Conservation (phyloP, 2,888 invertebrate genomes). For the Nineta flava region DNA sequence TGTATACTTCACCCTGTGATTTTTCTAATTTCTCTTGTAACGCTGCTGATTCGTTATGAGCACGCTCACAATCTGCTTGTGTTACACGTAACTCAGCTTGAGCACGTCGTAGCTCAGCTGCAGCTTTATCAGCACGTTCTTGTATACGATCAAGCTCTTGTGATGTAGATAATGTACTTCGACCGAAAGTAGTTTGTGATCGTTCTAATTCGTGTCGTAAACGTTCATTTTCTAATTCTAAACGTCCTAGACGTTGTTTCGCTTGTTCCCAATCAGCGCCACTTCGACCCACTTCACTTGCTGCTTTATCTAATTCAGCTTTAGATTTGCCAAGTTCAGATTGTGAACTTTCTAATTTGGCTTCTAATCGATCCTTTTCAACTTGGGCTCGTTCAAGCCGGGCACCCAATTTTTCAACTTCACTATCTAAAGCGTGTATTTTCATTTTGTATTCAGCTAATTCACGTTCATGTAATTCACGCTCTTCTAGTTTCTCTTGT, state of each 20-base stretch:
- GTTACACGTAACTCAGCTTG: constrained; percentile 84
- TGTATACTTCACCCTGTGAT: constrained; percentile 87
- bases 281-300: constrained; percentile 75
- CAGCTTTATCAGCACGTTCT: constrained; percentile 72
- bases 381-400: constrained; percentile 77
- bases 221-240: constrained; percentile 82
- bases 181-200: constrained; percentile 68
- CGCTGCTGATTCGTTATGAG: constrained; percentile 64
- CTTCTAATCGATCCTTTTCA: constrained; percentile 81
- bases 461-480: constrained; percentile 83
- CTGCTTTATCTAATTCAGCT: constrained; percentile 83
- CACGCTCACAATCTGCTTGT: constrained; percentile 79
- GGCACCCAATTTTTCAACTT: constrained; percentile 76
- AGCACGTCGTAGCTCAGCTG: constrained; percentile 70
- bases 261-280: constrained; percentile 81
- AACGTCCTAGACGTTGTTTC: constrained; percentile 63
- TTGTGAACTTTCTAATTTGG: constrained; percentile 82
- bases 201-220: constrained; percentile 72
- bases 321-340: constrained; percentile 88
- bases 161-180: constrained; percentile 64
- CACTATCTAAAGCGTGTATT: constrained; percentile 76
- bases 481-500: constrained; percentile 89
- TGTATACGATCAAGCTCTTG: constrained; percentile 70
- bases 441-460: constrained; percentile 92
- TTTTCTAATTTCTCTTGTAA: constrained; percentile 87